These are phyloP conservation scores for Nylanderia fulva DNA, from an alignment of 1,140 invertebrate species.

Conservation along the genomic window DNA sequence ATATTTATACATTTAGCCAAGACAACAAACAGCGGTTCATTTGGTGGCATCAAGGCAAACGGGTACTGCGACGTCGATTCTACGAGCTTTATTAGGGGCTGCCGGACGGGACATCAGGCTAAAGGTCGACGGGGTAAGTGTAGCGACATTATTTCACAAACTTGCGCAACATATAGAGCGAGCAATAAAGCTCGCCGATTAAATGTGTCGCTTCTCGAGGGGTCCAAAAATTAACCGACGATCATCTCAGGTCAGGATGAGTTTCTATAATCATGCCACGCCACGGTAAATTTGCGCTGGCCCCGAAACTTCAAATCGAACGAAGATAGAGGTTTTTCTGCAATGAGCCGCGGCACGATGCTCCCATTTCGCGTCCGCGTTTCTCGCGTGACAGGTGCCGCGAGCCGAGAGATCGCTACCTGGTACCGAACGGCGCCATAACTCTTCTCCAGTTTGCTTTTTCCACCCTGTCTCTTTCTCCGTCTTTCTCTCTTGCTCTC, in stretches of 20 bases:
- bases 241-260: neutral
- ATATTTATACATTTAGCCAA: slow-evolving; percentile 85
- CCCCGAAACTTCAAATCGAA: slow-evolving; percentile 69
- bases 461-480: slow-evolving; percentile 63
- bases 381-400: slow-evolving; percentile 81
- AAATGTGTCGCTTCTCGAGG: neutral
- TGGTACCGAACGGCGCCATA: slow-evolving; percentile 82
- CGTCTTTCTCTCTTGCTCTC: slow-evolving; percentile 54
- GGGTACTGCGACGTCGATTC: slow-evolving; percentile 95
- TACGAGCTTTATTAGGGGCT: slow-evolving; percentile 93
- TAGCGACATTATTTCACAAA: slow-evolving; percentile 64
- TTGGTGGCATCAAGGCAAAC: slow-evolving; percentile 95
- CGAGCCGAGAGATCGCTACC: slow-evolving; percentile 80
- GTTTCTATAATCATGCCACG: neutral
- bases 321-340: slow-evolving; percentile 72
- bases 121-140: slow-evolving; percentile 93
- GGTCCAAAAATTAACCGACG: neutral
- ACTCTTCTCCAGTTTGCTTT: slow-evolving; percentile 76
- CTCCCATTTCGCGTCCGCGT: slow-evolving; percentile 69
- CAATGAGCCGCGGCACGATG: slow-evolving; percentile 65
- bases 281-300: neutral
- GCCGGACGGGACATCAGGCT: slow-evolving; percentile 95
- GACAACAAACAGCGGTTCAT: slow-evolving; percentile 95
- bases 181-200: neutral
- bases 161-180: neutral